phyloP scores from a whole-genome alignment of 1,140 invertebrate species.

The Trichoplusia ni region DNA sequence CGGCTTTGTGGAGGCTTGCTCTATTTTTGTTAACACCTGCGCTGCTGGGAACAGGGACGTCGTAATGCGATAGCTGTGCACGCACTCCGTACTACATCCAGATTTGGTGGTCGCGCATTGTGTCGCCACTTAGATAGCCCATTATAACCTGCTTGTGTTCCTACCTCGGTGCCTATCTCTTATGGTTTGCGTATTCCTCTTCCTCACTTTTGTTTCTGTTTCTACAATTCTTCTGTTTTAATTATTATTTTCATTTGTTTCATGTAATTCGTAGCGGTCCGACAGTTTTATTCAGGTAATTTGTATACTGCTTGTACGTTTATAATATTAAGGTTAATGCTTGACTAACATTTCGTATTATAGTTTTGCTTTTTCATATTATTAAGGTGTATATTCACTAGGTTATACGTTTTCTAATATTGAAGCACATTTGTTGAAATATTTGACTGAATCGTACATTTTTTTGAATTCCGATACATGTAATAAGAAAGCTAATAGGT shows the following conservation, averaged over 20 bases:
- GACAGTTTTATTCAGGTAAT: constrained; percentile 77
- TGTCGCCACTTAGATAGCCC: background rate
- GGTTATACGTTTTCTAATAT: no score
- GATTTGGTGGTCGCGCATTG: background rate
- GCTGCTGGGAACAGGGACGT: constrained; percentile 42
- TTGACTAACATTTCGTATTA: background rate
- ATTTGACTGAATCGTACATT: no score
- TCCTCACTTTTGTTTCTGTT: background rate
- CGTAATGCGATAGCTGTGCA: constrained; percentile 56
- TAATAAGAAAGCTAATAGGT: no score
- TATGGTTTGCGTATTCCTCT: no score
- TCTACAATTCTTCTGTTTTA: constrained; percentile 37
- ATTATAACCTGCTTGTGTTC: no score
- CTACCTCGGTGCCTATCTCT: no score
- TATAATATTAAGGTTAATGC: constrained; percentile 10
- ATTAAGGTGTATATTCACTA: no score
- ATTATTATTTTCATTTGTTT: constrained; percentile 72
- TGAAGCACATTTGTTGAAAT: no score
- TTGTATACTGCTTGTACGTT: constrained; percentile 16
- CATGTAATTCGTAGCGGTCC: constrained; percentile 76
- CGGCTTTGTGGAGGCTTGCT: constrained; percentile 48
- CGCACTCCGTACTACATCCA: background rate
- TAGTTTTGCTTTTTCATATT: no score
- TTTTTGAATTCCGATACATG: no score
- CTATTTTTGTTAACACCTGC: constrained; percentile 70